These are phyloP conservation scores for Pluvialis apricaria DNA, from an alignment of 2,113 vertebrate genomes.

Conservation along the genomic window DNA sequence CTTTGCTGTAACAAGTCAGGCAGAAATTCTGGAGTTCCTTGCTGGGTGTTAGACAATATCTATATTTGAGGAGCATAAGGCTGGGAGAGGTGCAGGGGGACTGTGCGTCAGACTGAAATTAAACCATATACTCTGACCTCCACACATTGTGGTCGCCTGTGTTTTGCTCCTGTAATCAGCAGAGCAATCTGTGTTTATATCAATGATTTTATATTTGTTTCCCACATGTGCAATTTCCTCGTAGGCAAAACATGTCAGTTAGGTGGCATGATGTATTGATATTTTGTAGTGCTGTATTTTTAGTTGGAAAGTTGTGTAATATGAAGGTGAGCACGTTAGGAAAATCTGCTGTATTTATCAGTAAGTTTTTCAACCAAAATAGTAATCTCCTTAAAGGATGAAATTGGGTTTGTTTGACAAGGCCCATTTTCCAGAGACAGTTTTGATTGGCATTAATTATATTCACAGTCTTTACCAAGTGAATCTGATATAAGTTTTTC, in stretches of 20 bases:
- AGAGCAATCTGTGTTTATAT: neutral
- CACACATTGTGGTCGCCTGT: accelerated
- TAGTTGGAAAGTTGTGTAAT: neutral
- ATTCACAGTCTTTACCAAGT: neutral
- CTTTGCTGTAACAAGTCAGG: neutral
- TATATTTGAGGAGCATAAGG: neutral
- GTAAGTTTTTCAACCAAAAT: neutral
- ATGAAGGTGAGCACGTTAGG: accelerated
- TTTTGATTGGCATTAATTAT: neutral
- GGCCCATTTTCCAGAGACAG: neutral
- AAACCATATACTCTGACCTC: neutral
- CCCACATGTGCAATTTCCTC: neutral
- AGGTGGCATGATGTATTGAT: neutral
- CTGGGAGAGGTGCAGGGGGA: neutral
- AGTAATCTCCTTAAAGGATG: neutral
- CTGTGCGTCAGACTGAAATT: neutral
- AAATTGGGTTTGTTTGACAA: neutral
- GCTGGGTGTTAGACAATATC: neutral
- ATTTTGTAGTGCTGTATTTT: neutral
- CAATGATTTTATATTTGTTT: neutral
- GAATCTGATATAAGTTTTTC: neutral
- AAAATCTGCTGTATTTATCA: neutral
- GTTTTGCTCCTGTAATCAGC: neutral
- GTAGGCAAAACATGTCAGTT: accelerated
- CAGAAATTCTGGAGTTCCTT: neutral